Percentiles rank a stretch among this genome's conserved stretches.
These are phyloP conservation scores for Stichodactyla mertensii DNA, from an alignment of 64 coral and sea anemone species.

Conservation along the genomic window DNA sequence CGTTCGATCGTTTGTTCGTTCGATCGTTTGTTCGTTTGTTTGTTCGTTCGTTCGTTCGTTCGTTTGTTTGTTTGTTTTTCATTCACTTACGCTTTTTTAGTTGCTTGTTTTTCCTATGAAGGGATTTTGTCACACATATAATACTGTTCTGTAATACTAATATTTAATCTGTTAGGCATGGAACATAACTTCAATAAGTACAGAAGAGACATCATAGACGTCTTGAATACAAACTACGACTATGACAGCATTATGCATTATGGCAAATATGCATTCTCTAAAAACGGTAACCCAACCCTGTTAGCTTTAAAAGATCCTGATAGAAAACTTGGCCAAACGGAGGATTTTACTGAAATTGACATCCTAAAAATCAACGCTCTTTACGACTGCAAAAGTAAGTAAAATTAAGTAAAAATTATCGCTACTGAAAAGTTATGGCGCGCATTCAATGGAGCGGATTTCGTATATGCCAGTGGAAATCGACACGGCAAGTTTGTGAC, in stretches of 20 bases:
- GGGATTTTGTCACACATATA: no score
- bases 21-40: no score
- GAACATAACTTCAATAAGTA: constrained; percentile 91
- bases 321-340: constrained; percentile 45
- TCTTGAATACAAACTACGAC: constrained; percentile 70
- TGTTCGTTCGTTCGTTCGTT: no score
- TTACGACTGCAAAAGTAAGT: constrained; percentile 76
- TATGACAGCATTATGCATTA: constrained; percentile 85
- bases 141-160: no score
- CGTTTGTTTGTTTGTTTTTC: background rate
- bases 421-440: no score
- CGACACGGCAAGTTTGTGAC: no score
- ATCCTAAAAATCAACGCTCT: constrained; percentile 65
- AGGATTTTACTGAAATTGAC: constrained; percentile 60
- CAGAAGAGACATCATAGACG: constrained; percentile 38
- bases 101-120: background rate
- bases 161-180: constrained; percentile 36
- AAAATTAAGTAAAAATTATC: no score
- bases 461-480: background rate
- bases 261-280: constrained; percentile 49
- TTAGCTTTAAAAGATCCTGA: constrained; percentile 25
- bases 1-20: no score
- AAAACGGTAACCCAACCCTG: constrained; percentile 58
- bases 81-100: background rate
- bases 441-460: no score